Conservation (phyloP, 2,888 invertebrate species). For the Lepidocyrtinus sp. region DNA sequence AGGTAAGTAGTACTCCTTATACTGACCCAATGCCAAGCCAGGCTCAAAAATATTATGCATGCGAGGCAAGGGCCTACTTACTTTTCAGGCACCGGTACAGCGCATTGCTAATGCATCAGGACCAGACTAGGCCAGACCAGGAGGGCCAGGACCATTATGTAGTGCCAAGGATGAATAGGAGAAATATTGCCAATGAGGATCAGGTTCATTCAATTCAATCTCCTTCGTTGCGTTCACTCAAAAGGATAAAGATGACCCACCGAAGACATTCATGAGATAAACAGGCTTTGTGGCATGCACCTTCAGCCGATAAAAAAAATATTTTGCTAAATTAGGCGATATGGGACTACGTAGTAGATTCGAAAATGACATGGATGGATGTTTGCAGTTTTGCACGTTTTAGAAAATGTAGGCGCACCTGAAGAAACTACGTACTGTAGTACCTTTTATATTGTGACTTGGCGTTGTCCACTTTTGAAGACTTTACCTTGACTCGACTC, state of each 20-base stretch:
- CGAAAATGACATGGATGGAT: background rate
- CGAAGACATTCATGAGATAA: too few species aligned
- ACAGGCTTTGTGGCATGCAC: conserved; percentile 12
- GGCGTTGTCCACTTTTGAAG: conserved; percentile 13
- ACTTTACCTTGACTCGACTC: conserved; percentile 65
- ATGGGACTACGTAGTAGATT: too few species aligned
- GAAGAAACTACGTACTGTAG: background rate
- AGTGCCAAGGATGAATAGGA: conserved; percentile 38
- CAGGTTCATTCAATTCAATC: too few species aligned
- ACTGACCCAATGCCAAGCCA: conserved; percentile 23
- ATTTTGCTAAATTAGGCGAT: conserved; percentile 14
- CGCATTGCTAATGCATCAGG: conserved; percentile 37
- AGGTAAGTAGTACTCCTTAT: conserved; percentile 17
- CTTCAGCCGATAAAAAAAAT: conserved; percentile 1
- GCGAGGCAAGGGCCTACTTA: conserved; percentile 40
- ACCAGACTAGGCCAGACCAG: conserved; percentile 36
- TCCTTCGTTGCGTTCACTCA: too few species aligned
- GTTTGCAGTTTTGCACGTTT: background rate
- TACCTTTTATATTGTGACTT: conserved; percentile 4
- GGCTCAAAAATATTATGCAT: background rate
- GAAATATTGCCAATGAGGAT: background rate
- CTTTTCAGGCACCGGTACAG: too few species aligned
- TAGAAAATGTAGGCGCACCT: conserved; percentile 18
- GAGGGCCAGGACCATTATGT: too few species aligned
- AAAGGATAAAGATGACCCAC: conserved; percentile 16